phyloP scores from a whole-genome alignment of 2,888 invertebrate genomes.

The Dryomyza anilis region DNA sequence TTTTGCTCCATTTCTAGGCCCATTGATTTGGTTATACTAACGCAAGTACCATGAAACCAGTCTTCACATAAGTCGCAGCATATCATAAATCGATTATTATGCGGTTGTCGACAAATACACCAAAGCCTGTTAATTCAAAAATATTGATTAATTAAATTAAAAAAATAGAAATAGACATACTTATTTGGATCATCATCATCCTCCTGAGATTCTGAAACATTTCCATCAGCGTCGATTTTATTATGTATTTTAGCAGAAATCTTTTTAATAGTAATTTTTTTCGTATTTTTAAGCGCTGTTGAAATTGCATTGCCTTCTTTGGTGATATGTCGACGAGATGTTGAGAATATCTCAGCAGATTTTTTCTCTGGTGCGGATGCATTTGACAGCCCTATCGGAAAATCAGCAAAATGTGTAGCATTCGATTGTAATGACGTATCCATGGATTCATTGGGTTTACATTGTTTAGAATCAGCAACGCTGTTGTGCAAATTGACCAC shows the following conservation, averaged over 20 bases:
- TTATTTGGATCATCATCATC: conserved; percentile 93
- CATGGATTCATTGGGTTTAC: conserved; percentile 39
- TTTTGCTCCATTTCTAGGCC: conserved; percentile 90
- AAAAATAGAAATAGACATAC: conserved; percentile 51
- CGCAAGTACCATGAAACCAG: conserved; percentile 98
- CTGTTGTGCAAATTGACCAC: conserved; percentile 30
- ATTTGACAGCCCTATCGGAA: conserved; percentile 24
- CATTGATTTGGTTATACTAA: conserved; percentile 89
- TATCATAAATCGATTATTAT: conserved; percentile 96
- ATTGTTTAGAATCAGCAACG: conserved; percentile 13
- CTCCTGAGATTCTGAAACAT: conserved; percentile 64
- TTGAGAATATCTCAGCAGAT: conserved; percentile 14
- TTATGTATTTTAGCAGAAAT: conserved; percentile 33
- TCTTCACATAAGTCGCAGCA: conserved; percentile 95
- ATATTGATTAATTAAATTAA: not conserved
- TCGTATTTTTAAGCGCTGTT: not conserved
- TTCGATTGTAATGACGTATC: conserved; percentile 43
- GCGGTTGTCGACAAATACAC: conserved; percentile 95
- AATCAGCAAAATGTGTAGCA: conserved; percentile 35
- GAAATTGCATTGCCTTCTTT: conserved; percentile 29
- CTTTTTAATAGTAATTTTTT: conserved; percentile 43
- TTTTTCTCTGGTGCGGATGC: conserved; percentile 31
- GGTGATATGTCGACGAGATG: conserved; percentile 30
- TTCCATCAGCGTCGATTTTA: conserved; percentile 45
- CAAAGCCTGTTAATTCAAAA: conserved; percentile 68